These are phyloP conservation scores for Eueides isabella DNA, from an alignment of 1,140 invertebrate species.

Conservation along the genomic window DNA sequence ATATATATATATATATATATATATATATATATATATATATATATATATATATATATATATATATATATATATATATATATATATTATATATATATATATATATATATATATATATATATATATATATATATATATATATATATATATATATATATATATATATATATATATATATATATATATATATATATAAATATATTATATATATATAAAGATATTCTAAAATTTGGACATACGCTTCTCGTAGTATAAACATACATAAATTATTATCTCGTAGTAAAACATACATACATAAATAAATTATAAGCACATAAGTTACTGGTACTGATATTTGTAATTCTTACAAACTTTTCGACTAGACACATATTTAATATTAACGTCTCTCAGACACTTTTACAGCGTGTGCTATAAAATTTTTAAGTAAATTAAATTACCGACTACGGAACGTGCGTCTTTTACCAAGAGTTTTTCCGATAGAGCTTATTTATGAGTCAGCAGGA, in stretches of 20 bases:
- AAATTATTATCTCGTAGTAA: not conserved
- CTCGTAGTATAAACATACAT: not conserved
- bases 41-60: too few relatives aligned
- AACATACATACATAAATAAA: not conserved
- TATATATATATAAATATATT: too few relatives aligned
- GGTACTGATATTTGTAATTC: not conserved
- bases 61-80: too few relatives aligned
- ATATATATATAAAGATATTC: too few relatives aligned
- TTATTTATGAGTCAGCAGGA: constrained; percentile 5
- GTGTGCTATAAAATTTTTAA: constrained; percentile 17
- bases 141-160: too few relatives aligned
- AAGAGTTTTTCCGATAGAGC: constrained; percentile 1
- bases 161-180: too few relatives aligned
- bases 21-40: too few relatives aligned
- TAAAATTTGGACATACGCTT: too few relatives aligned
- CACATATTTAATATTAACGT: constrained; percentile 4
- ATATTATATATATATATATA: too few relatives aligned
- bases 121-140: too few relatives aligned
- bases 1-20: too few relatives aligned
- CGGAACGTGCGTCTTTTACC: constrained; percentile 9
- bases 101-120: too few relatives aligned
- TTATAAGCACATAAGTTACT: not conserved
- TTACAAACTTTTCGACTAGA: not conserved
- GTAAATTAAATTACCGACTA: constrained; percentile 16
- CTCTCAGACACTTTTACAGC: constrained; percentile 10